These are phyloP conservation scores for Amphimallon solstitiale DNA, from an alignment of 2,888 invertebrate genomes.

Conservation along the genomic window DNA sequence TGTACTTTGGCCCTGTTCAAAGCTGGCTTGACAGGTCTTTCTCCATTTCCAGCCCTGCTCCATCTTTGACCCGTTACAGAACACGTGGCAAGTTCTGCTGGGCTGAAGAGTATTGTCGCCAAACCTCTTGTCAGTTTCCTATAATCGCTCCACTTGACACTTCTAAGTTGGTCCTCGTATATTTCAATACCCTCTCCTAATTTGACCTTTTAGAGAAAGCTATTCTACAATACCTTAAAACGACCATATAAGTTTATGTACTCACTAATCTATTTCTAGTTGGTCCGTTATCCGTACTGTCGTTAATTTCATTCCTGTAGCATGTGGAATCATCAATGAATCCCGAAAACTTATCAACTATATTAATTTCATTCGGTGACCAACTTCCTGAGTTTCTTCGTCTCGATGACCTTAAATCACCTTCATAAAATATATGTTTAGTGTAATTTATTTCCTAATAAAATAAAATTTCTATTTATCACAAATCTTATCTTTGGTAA, in stretches of 20 bases:
- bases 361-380: conserved; percentile 42
- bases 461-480: too few species aligned
- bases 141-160: conserved; percentile 80
- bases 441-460: too few species aligned
- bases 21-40: conserved; percentile 79
- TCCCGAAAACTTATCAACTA: neutral
- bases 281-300: conserved; percentile 2
- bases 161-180: conserved; percentile 75
- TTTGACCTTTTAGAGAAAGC: conserved; percentile 68
- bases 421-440: neutral
- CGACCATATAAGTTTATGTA: conserved; percentile 15
- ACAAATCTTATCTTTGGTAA: too few species aligned
- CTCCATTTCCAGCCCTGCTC: conserved; percentile 78
- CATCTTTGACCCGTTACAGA: conserved; percentile 81
- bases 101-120: conserved; percentile 79
- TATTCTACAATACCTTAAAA: conserved; percentile 15
- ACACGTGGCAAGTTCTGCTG: conserved; percentile 78
- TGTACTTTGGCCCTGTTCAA: conserved; percentile 77
- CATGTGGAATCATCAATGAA: neutral
- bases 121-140: conserved; percentile 77
- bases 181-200: conserved; percentile 79
- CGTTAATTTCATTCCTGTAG: neutral
- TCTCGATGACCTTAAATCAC: conserved; percentile 47
- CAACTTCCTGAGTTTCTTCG: conserved; percentile 53
- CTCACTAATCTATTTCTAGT: conserved; percentile 54